These are phyloP conservation scores for Spialia ferax DNA, from an alignment of 2,888 invertebrate species.

Conservation along the genomic window DNA sequence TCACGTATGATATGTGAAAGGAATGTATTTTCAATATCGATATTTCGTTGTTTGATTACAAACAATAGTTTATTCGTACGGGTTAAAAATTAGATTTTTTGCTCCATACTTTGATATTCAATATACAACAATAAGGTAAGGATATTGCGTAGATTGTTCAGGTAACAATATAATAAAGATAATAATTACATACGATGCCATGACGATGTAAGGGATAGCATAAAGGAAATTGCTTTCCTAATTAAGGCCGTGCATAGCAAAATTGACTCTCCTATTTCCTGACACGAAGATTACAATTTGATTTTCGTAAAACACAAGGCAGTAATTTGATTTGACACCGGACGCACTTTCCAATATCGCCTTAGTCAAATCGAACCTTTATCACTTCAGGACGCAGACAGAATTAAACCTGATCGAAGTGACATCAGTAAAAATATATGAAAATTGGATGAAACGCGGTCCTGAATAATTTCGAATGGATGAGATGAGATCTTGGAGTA, in stretches of 20 bases:
- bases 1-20: neutral
- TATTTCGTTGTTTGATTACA: neutral
- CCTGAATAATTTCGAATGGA: constrained; percentile 6
- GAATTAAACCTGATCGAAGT: constrained; percentile 28
- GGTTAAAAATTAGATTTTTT: neutral
- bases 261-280: constrained; percentile 1
- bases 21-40: neutral
- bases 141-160: no score
- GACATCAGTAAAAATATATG: constrained; percentile 29
- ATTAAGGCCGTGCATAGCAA: neutral
- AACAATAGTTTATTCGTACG: neutral
- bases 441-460: constrained; percentile 21
- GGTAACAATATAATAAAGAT: no score
- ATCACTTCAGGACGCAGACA: constrained; percentile 24
- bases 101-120: neutral
- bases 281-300: constrained; percentile 1
- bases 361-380: constrained; percentile 26
- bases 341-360: constrained; percentile 22
- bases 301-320: constrained; percentile 12
- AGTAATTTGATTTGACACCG: constrained; percentile 27
- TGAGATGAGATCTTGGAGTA: neutral
- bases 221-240: neutral
- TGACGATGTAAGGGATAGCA: no score
- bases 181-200: no score
- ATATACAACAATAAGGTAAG: no score